phyloP scores from a whole-genome alignment of 23 tunicate genomes.

The Ciona savignyi region DNA sequence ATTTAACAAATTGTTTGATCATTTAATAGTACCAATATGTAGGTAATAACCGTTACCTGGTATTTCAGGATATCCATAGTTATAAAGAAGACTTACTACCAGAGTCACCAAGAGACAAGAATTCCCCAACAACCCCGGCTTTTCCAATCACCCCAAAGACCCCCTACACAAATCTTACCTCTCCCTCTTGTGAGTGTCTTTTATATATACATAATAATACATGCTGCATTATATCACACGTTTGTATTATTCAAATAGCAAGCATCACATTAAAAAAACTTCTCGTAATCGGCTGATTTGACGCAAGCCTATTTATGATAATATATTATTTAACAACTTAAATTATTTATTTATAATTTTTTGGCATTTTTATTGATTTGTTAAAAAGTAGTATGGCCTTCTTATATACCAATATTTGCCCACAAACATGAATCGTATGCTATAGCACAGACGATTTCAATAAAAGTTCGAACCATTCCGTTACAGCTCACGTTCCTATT shows the following conservation, averaged over 20 bases:
- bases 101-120: slow-evolving; percentile 6
- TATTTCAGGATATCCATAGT: slow-evolving; percentile 67
- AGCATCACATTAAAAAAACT: no score
- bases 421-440: no score
- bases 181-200: slow-evolving; percentile 19
- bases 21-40: no score
- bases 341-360: slow-evolving; percentile 1
- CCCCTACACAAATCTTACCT: slow-evolving; percentile 42
- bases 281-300: no score
- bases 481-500: slow-evolving; percentile 42
- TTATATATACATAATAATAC: no score
- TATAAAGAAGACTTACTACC: slow-evolving; percentile 78
- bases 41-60: no score
- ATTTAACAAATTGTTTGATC: no score
- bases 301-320: no score
- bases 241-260: no score
- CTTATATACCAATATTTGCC: not conserved
- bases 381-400: not conserved
- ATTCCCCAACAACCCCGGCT: slow-evolving; percentile 37
- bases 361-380: not conserved
- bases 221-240: no score
- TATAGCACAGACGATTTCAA: no score
- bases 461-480: not conserved
- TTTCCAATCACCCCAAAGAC: slow-evolving; percentile 60
- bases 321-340: no score